These are phyloP conservation scores for Oreotrochilus melanogaster DNA, from an alignment of 2,113 vertebrate species.

Conservation along the genomic window DNA sequence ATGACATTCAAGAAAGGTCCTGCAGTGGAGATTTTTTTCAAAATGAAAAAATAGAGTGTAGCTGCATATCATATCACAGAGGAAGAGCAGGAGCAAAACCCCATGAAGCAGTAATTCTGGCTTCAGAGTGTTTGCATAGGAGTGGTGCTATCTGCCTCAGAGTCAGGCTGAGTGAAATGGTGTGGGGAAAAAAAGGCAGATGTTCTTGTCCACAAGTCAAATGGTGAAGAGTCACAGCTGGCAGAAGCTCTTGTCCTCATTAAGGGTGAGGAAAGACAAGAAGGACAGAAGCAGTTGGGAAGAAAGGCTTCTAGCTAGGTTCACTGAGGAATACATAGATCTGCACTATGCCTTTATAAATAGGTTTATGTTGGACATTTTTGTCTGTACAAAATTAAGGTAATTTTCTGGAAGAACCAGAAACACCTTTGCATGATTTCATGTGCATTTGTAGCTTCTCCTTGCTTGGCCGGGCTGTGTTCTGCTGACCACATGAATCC, in stretches of 20 bases:
- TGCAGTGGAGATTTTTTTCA: neutral
- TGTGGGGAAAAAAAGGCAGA: neutral
- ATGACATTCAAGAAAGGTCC: neutral
- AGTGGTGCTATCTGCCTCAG: neutral
- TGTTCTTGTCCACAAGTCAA: neutral
- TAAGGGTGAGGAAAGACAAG: neutral
- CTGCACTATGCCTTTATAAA: neutral
- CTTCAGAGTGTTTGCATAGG: neutral
- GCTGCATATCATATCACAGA: neutral
- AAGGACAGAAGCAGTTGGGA: neutral
- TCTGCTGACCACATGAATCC: neutral
- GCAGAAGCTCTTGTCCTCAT: neutral
- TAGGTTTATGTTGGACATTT: neutral
- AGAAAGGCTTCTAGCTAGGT: neutral
- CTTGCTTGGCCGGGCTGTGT: neutral
- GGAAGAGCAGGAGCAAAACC: neutral
- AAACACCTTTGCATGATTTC: neutral
- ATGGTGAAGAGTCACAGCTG: neutral
- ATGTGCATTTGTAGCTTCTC: neutral
- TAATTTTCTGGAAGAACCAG: neutral
- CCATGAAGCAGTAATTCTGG: neutral
- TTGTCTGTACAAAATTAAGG: neutral
- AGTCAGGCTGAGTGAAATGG: neutral
- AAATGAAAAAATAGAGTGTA: neutral
- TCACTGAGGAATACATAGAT: fast-evolving